phyloP scores from a whole-genome alignment of 2,113 vertebrate species.

The Mormoops blainvillei region DNA sequence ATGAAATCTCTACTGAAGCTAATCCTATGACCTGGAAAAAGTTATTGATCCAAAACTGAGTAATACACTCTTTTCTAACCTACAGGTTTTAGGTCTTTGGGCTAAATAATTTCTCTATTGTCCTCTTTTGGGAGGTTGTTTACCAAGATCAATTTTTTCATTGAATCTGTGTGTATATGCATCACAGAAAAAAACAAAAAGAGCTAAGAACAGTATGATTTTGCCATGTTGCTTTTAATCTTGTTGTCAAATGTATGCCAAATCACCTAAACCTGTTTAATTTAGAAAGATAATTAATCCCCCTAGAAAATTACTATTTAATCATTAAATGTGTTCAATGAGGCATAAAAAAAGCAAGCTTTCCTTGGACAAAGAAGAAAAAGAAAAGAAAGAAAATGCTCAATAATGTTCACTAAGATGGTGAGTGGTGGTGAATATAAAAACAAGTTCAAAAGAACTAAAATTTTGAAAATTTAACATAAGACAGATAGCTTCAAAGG shows the following conservation, averaged over 20 bases:
- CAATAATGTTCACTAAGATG: neutral
- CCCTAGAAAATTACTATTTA: neutral
- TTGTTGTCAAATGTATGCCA: neutral
- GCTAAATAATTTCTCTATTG: neutral
- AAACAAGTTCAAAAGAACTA: neutral
- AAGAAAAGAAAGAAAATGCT: neutral
- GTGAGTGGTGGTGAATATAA: neutral
- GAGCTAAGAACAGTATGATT: neutral
- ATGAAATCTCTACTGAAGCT: neutral
- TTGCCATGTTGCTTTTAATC: neutral
- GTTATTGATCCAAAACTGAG: neutral
- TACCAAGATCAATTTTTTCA: neutral
- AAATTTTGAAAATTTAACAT: neutral
- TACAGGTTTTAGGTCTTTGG: neutral
- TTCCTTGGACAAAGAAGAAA: neutral
- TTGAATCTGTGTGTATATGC: neutral
- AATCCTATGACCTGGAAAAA: neutral
- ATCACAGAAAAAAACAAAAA: neutral
- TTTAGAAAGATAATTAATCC: neutral
- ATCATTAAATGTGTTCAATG: neutral
- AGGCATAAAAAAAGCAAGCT: neutral
- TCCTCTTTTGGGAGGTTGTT: neutral
- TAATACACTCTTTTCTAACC: neutral
- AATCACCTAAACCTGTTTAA: neutral
- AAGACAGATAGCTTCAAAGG: neutral